Evolutionary conservation across 2,113 vertebrate genomes (phyloP).

Genomic region (Spermophilus dauricus): DNA sequence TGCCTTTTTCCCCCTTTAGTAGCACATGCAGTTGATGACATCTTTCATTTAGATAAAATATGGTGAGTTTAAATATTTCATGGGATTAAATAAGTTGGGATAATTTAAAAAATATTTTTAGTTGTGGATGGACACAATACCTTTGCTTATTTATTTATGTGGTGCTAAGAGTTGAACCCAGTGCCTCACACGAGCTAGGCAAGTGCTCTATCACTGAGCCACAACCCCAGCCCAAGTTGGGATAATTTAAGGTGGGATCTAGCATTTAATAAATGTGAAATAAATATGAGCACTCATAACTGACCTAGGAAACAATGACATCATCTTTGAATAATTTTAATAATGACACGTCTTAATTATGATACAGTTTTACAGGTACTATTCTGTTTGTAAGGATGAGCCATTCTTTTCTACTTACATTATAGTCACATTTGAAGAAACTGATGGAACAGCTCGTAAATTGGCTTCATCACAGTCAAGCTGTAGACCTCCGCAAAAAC

Average conservation of each 20-base stretch:
- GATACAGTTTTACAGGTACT: not conserved
- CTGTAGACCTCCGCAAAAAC: slow-evolving; percentile 93
- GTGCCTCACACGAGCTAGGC: no score
- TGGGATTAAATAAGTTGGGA: not conserved
- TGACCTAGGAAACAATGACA: not conserved
- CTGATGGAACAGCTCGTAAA: slow-evolving; percentile 90
- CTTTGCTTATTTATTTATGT: no score
- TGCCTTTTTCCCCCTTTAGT: not conserved
- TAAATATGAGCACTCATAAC: not conserved
- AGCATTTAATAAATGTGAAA: slow-evolving; percentile 7
- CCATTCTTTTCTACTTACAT: slow-evolving; percentile 92
- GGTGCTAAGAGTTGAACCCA: no score
- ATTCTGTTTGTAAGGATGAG: not conserved
- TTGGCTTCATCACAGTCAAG: slow-evolving; percentile 92
- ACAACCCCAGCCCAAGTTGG: not conserved
- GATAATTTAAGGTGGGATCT: not conserved
- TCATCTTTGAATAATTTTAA: not conserved
- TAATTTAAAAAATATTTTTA: not conserved
- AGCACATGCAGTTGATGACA: not conserved
- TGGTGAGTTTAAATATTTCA: not conserved
- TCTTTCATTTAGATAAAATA: slow-evolving; percentile 58
- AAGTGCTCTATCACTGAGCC: no score
- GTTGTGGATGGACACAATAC: no score
- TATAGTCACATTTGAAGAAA: slow-evolving; percentile 94
- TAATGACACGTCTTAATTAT: not conserved